phyloP scores from a whole-genome alignment of 2,113 vertebrate species.

The Elephantulus edwardii region DNA sequence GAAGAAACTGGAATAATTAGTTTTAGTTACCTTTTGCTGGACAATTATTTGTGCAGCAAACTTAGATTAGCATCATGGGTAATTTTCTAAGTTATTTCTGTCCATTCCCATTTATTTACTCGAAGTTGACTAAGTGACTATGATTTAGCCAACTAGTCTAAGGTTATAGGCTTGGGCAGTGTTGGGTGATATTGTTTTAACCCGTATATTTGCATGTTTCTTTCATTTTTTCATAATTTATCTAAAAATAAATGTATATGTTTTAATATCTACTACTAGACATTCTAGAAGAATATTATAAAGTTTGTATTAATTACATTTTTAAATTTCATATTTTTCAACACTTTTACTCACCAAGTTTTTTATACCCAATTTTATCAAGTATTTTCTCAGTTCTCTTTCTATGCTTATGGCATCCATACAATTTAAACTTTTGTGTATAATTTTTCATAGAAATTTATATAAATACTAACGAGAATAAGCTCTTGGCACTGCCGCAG shows the following conservation, averaged over 20 bases:
- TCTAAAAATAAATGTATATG: not conserved
- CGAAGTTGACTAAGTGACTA: not conserved
- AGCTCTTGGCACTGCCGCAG: not conserved
- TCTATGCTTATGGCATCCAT: not conserved
- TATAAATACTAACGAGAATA: not conserved
- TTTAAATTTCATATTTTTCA: not conserved
- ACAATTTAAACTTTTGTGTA: not conserved
- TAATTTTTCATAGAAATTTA: not conserved
- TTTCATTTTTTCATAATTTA: constrained; percentile 2
- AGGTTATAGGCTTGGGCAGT: not conserved
- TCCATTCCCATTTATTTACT: not conserved
- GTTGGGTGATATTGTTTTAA: not conserved
- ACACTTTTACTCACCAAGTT: not conserved
- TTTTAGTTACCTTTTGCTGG: not conserved
- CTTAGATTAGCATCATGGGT: no score
- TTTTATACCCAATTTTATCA: not conserved
- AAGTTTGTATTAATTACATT: not conserved
- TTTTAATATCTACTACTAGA: not conserved
- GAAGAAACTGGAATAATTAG: not conserved
- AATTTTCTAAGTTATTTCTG: not conserved
- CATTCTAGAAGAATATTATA: constrained; percentile 7
- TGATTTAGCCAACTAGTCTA: not conserved
- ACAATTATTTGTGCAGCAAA: not conserved
- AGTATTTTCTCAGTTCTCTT: not conserved
- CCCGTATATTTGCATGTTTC: not conserved